Percentiles rank a stretch among this genome's conserved stretches.
Conservation (phyloP, 2,797 vertebrate genomes). For the Lycodopsis pacificus region DNA sequence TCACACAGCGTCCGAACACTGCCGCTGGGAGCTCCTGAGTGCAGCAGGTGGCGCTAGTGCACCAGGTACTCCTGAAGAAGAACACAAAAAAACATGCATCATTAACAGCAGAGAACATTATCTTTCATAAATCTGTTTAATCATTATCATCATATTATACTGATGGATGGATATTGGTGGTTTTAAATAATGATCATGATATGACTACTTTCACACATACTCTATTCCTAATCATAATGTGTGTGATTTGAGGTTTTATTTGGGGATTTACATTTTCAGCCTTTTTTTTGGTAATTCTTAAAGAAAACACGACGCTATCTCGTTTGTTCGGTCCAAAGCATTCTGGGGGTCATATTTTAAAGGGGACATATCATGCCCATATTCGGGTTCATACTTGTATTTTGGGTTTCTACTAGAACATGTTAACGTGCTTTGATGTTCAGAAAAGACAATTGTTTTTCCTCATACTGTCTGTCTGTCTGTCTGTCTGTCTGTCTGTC, state of each 20-base stretch:
- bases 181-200: background rate
- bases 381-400: background rate
- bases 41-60: slow-evolving; percentile 75
- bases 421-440: background rate
- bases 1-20: background rate
- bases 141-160: background rate
- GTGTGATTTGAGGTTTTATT: background rate
- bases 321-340: background rate
- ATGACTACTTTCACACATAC: background rate
- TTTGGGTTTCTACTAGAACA: background rate
- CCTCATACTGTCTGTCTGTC: background rate
- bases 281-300: background rate
- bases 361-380: background rate
- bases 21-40: background rate
- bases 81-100: background rate
- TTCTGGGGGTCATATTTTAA: background rate
- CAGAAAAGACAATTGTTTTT: background rate
- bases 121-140: background rate
- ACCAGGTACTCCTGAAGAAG: slow-evolving; percentile 84
- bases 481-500: background rate
- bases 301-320: background rate
- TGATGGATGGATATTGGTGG: background rate
- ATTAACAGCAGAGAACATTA: background rate
- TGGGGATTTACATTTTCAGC: background rate
- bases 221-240: background rate